A percentile compares a stretch with the other conserved stretches of the same genome.
These are phyloP conservation scores for Lithobates sylvaticus DNA, from an alignment of 2,797 vertebrate genomes.

Conservation along the genomic window DNA sequence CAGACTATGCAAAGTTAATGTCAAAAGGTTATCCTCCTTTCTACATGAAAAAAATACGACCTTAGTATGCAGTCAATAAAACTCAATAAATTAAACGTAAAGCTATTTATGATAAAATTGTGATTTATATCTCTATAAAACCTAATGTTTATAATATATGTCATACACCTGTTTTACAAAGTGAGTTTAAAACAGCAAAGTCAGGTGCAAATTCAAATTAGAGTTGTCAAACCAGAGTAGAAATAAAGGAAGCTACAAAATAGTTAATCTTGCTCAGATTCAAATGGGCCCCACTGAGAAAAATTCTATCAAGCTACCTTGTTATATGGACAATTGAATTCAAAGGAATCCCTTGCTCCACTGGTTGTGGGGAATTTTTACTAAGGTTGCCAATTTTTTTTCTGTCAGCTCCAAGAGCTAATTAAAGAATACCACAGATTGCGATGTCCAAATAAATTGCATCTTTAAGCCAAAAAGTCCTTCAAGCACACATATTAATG, in stretches of 20 bases:
- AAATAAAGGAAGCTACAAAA: not conserved
- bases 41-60: not conserved
- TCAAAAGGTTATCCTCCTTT: not conserved
- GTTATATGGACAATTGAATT: conserved; percentile 59
- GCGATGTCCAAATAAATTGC: conserved; percentile 51
- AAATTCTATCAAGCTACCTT: conserved; percentile 47
- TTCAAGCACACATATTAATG: conserved; percentile 19
- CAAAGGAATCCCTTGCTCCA: conserved; percentile 58
- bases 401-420: conserved; percentile 53
- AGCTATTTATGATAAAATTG: not conserved
- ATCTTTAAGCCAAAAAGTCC: conserved; percentile 46
- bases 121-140: not conserved
- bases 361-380: conserved; percentile 57
- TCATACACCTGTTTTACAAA: too few species aligned
- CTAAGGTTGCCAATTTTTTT: conserved; percentile 51
- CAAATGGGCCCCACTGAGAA: conserved; percentile 17
- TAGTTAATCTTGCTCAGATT: conserved; percentile 39
- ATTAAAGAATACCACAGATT: conserved; percentile 62
- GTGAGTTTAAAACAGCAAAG: not conserved
- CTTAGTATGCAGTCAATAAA: not conserved
- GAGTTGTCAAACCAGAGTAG: too few species aligned
- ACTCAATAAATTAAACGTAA: too few species aligned
- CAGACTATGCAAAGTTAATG: conserved; percentile 3
- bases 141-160: too few species aligned
- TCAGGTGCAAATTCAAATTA: not conserved